Conservation (phyloP, 2,113 vertebrate genomes). For the Ciconia stormi region DNA sequence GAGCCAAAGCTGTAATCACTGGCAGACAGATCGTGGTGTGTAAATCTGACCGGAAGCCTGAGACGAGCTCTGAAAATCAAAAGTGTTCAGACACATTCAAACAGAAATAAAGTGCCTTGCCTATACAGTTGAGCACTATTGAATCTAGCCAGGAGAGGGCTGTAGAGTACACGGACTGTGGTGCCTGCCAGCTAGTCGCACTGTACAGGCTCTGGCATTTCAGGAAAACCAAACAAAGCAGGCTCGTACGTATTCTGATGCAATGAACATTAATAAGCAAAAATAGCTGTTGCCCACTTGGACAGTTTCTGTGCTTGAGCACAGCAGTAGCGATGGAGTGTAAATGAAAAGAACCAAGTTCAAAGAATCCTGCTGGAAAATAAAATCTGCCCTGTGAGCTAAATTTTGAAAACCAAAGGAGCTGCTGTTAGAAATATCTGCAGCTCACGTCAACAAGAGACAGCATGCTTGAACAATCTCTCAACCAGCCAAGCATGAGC, state of each 20-base stretch:
- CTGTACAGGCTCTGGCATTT: background rate
- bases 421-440: background rate
- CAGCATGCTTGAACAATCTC: background rate
- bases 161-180: background rate
- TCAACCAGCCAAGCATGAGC: background rate
- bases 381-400: background rate
- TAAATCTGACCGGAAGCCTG: background rate
- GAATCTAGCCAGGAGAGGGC: conserved; percentile 38
- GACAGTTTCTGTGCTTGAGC: background rate
- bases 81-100: accelerated
- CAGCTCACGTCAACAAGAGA: background rate
- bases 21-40: accelerated
- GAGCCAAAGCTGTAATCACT: background rate
- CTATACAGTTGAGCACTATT: accelerated
- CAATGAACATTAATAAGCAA: background rate
- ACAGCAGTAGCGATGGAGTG: background rate
- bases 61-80: background rate
- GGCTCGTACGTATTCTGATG: background rate
- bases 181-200: background rate
- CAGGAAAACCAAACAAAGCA: background rate
- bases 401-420: background rate
- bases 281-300: background rate
- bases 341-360: background rate
- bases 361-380: background rate
- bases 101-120: accelerated